These are phyloP conservation scores for Aplidium turbinatum DNA, from an alignment of 23 tunicate genomes.

Conservation along the genomic window DNA sequence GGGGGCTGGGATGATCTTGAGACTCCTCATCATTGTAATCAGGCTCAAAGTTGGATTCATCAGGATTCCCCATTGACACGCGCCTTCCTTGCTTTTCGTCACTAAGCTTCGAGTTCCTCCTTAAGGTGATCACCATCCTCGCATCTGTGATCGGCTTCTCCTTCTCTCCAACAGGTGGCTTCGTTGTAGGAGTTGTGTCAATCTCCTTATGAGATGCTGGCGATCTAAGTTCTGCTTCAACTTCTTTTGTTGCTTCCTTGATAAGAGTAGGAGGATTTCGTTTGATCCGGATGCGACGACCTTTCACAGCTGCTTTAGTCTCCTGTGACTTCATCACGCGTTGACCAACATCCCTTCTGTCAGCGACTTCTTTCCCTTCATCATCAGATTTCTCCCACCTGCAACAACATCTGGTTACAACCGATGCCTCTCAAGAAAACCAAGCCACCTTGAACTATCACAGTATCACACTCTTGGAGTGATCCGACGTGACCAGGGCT, in stretches of 20 bases:
- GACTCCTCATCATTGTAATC: slow-evolving; percentile 13
- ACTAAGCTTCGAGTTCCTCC: slow-evolving; percentile 42
- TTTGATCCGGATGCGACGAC: slow-evolving; percentile 56
- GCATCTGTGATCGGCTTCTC: slow-evolving; percentile 49
- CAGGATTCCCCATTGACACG: slow-evolving; percentile 40
- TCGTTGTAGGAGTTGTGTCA: not conserved
- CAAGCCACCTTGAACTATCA: too few relatives aligned
- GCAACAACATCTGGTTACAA: not conserved
- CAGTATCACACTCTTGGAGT: too few relatives aligned
- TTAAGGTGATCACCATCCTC: slow-evolving; percentile 51
- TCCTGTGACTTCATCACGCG: slow-evolving; percentile 1
- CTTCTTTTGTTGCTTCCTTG: not conserved
- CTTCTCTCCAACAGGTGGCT: slow-evolving; percentile 6
- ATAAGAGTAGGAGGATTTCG: slow-evolving; percentile 33
- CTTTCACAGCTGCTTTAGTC: slow-evolving; percentile 28
- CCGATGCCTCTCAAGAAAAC: too few relatives aligned
- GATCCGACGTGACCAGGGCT: too few relatives aligned
- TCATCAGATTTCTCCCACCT: slow-evolving; percentile 72
- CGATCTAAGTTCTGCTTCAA: not conserved
- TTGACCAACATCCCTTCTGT: not conserved
- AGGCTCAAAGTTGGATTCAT: slow-evolving; percentile 17
- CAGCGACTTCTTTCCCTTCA: not conserved
- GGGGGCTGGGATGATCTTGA: not conserved
- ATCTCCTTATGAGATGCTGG: slow-evolving; percentile 23
- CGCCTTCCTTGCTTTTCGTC: slow-evolving; percentile 31